Base-by-base conservation (phyloP, 2,888 invertebrate genomes). In the Drosophila conformis region DNA sequence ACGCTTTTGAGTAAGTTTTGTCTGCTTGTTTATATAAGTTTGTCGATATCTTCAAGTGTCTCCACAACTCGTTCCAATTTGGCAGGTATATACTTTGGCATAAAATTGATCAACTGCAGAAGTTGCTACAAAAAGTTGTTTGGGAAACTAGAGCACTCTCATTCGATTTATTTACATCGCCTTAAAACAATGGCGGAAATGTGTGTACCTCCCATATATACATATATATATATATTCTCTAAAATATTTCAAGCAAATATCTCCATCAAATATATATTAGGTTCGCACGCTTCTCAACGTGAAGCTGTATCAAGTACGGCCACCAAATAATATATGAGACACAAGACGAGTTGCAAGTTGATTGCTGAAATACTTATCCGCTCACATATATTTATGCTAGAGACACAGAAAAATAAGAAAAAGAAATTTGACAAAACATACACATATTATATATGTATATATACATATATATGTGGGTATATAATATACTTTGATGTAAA, bases 291-390 rank as follows among this genome's bases (percentile, higher is more conserved):
- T 51, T 21, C 56, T 11, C 56, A 35, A 51, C 27, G 29, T 40
- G n/a, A 51, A 51, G 33, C 42, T 51, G 29, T 46, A 27, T 52
- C 40, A 36, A 53, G 29, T 49, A 21, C 48, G 38, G 18, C 48
- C n/a, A 48, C 33, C 38, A 69, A 69, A 69, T 51, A 69, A 54
- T 64, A 64, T 51, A 61, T 73, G 42, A 69, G 42, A 49, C 51
- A 48, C 31, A 29, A 29, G 38, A 27, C n/a, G 52, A 51, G 40
- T 42, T 31, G 40, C 31, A 21, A 42, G 49, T 68, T 57, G 51
- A 27, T 57, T 31, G 40, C 69, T 61, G 31, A 76, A 46, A 53
- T 56, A 42, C 42, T 51, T 65, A 64, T 36, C 13, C 27, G 51
- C 51, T 38, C 33, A 61, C 33, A 51, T n/a, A 49, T 27, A 33